A percentile compares a stretch with the other conserved stretches of the same genome.
phyloP scores from a whole-genome alignment of 2,797 vertebrate genomes.

The Euthynnus affinis region DNA sequence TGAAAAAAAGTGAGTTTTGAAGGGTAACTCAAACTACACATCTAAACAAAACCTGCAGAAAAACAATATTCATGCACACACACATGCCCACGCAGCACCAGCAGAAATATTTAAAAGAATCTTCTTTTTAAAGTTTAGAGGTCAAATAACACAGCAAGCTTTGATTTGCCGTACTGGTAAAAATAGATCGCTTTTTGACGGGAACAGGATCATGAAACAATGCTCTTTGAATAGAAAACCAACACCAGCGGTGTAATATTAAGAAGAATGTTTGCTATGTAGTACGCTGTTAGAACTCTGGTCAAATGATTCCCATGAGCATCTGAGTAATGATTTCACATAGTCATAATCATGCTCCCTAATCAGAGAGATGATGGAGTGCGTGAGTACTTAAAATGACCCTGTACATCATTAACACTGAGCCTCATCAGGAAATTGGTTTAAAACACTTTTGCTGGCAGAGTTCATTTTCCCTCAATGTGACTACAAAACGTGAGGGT shows the following conservation, averaged over 20 bases:
- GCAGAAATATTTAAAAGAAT: background rate
- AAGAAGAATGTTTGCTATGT: background rate
- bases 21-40: slow-evolving; percentile 10
- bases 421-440: slow-evolving; percentile 10
- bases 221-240: background rate
- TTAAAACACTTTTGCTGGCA: slow-evolving; percentile 6
- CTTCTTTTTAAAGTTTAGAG: background rate
- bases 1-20: slow-evolving; percentile 16
- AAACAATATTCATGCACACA: background rate
- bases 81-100: background rate
- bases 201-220: background rate
- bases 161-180: background rate
- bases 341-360: slow-evolving; percentile 32
- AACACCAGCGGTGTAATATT: background rate
- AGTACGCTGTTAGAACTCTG: background rate
- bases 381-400: slow-evolving; percentile 43
- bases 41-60: slow-evolving; percentile 16
- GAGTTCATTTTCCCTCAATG: slow-evolving; percentile 7
- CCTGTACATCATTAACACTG: slow-evolving; percentile 31
- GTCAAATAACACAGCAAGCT: background rate
- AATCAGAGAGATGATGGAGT: slow-evolving; percentile 29
- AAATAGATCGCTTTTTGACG: background rate
- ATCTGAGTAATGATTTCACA: slow-evolving; percentile 32
- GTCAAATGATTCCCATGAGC: slow-evolving; percentile 13
- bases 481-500: background rate